Evolutionary conservation across 2,113 vertebrate genomes (phyloP), one percentile per base, ranked within the genome.

Genomic region (Platysternon megacephalum): DNA sequence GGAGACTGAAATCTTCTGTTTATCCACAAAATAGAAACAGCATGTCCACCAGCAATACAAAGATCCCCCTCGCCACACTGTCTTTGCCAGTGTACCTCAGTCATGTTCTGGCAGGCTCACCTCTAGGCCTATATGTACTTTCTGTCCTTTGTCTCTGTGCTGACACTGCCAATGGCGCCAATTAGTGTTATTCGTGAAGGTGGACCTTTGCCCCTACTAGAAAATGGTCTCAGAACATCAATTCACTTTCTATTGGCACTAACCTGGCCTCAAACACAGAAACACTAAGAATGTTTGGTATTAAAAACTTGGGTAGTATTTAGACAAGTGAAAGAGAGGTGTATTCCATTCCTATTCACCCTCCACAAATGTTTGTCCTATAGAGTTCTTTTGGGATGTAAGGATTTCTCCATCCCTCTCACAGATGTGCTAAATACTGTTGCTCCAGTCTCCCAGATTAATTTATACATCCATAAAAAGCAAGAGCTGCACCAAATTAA

Each of bases 1-100:
- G n/a, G 53, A 21, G 8, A 42, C 72, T 58, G 8, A 72, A 68
- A 2, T 10, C 6, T 1, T 80, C 88, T 76, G 5, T 86, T 72
- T 13, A 22, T 49, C 49, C n/a, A 6, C 49, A 44, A 68, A 79
- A 92, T 78, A 78, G 28, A 46, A 49, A 22, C n/a, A 74, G 53
- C 39, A 35, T 5, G 1, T 72, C 65, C 9, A 39, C 32, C 61
- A 2, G 5, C 10, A 19, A 61, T 3, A 8, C 55, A 58, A 65
- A 68, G n/a, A 42, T 32, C 8, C 0, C 51, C 0, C 51, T 82
- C 46, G 21, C 28, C 2, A 1, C 1, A 10, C 14, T 1, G 1
- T 1, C 29, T 53, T 53, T 84, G 56, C 61, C 35, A 68, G 7
- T 17, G 17, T n/a, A 68, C 16, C 61, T 68, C 35, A 68, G 32